phyloP scores from a whole-genome alignment of 2,113 vertebrate genomes.

The Numenius arquata region DNA sequence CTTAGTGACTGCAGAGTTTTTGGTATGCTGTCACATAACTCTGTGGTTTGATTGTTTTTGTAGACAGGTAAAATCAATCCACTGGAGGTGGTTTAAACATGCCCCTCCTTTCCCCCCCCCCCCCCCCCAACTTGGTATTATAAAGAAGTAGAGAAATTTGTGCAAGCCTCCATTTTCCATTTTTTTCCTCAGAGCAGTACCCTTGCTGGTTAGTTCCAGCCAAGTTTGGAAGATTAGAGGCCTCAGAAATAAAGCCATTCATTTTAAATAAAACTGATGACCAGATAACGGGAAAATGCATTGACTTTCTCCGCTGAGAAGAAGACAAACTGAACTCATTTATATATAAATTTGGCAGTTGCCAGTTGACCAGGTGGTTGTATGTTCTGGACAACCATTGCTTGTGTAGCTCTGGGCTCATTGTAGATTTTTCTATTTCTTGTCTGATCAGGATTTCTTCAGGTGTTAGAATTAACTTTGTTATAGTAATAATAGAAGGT shows the following conservation, averaged over 20 bases:
- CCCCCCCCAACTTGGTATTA: fast-evolving
- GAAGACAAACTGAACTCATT: background rate
- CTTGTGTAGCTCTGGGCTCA: background rate
- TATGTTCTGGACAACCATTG: background rate
- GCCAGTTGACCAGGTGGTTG: background rate
- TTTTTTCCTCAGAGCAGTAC: background rate
- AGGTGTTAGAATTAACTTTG: background rate
- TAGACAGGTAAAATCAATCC: too few species aligned
- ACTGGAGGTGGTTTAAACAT: background rate
- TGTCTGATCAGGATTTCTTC: background rate
- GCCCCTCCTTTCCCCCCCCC: fast-evolving
- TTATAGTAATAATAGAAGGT: background rate
- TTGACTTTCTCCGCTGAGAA: background rate
- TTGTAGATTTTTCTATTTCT: background rate
- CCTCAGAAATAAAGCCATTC: background rate
- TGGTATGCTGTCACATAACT: background rate
- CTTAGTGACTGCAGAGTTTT: background rate
- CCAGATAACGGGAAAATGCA: background rate
- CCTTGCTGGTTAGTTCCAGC: background rate
- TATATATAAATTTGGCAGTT: background rate
- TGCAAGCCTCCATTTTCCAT: background rate
- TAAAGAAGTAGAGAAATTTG: background rate
- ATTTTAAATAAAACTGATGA: background rate
- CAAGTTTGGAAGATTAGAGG: background rate
- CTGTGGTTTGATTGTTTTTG: background rate